Evolutionary conservation across 2,888 invertebrate genomes (phyloP).

Genomic region (Drosophila anomelani): DNA sequence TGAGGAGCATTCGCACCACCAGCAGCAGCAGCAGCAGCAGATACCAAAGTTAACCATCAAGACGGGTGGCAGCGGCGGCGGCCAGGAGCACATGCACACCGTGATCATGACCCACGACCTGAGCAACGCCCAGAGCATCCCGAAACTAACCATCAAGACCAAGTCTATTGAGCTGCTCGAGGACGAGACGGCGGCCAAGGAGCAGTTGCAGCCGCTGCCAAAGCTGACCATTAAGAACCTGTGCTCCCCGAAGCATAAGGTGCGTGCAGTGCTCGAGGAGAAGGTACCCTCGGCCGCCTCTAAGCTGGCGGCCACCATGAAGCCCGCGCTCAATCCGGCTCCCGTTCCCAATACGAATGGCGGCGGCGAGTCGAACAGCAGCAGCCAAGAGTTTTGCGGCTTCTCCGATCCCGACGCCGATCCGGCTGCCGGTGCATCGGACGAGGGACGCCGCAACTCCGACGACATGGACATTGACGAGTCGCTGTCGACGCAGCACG

Average conservation of each 20-base stretch:
- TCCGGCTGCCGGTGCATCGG: conserved; percentile 20
- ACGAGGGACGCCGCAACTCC: conserved; percentile 78
- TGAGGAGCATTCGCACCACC: conserved; percentile 56
- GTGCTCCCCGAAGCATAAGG: conserved; percentile 84
- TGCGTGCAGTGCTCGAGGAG: conserved; percentile 85
- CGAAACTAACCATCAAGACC: conserved; percentile 83
- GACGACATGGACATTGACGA: conserved; percentile 84
- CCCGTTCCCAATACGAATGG: conserved; percentile 56
- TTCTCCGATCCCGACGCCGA: conserved; percentile 48
- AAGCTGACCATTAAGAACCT: conserved; percentile 84
- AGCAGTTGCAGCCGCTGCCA: conserved; percentile 74
- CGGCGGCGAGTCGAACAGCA: conserved; percentile 69
- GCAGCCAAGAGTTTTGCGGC: conserved; percentile 74
- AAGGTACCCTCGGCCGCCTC: conserved; percentile 48
- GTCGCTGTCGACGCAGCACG: conserved; percentile 78
- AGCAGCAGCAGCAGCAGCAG: conserved; percentile 28
- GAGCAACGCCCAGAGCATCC: conserved; percentile 82
- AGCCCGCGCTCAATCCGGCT: conserved; percentile 1
- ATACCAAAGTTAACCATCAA: conserved; percentile 85
- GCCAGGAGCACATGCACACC: conserved; percentile 81
- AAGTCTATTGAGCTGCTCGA: conserved; percentile 77
- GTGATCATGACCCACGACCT: conserved; percentile 85
- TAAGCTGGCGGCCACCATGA: conserved; percentile 39
- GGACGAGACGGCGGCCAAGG: conserved; percentile 75
- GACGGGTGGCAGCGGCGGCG: conserved; percentile 58